Evolutionary conservation across 2,113 vertebrate species (phyloP).

Genomic region (Thalassoma bifasciatum): DNA sequence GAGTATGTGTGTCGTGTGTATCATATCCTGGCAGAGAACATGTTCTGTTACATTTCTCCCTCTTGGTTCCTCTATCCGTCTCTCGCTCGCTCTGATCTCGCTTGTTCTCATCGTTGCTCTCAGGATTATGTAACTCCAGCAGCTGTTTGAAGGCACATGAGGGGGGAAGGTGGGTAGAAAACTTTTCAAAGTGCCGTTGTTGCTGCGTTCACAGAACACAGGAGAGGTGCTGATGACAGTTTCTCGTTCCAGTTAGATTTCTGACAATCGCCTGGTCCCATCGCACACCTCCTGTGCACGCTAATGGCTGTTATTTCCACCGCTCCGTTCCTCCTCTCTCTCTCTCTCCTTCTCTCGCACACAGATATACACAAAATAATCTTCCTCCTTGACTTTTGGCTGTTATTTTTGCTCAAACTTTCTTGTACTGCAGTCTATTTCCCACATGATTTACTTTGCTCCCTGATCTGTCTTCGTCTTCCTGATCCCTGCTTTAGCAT

Average conservation of each 20-base stretch:
- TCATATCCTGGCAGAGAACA: constrained; percentile 31
- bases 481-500: constrained; percentile 24
- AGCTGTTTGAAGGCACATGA: constrained; percentile 69
- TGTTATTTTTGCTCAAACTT: constrained; percentile 14
- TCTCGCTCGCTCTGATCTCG: constrained; percentile 35
- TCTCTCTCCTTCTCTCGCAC: neutral
- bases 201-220: constrained; percentile 52
- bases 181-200: constrained; percentile 68
- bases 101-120: constrained; percentile 31
- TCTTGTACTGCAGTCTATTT: constrained; percentile 23
- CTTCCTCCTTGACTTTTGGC: constrained; percentile 7
- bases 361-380: neutral
- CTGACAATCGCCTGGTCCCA: constrained; percentile 44
- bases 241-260: constrained; percentile 40
- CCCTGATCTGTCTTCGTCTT: constrained; percentile 21
- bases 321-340: constrained; percentile 5
- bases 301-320: constrained; percentile 27
- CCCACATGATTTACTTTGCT: constrained; percentile 12
- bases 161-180: constrained; percentile 44
- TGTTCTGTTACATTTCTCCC: constrained; percentile 35
- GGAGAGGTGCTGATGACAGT: constrained; percentile 46
- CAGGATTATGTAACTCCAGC: constrained; percentile 73
- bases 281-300: constrained; percentile 23
- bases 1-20: constrained; percentile 6
- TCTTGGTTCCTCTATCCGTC: constrained; percentile 29